Conservation (phyloP, 2,888 invertebrate genomes). For the Odontocolon sp. region DNA sequence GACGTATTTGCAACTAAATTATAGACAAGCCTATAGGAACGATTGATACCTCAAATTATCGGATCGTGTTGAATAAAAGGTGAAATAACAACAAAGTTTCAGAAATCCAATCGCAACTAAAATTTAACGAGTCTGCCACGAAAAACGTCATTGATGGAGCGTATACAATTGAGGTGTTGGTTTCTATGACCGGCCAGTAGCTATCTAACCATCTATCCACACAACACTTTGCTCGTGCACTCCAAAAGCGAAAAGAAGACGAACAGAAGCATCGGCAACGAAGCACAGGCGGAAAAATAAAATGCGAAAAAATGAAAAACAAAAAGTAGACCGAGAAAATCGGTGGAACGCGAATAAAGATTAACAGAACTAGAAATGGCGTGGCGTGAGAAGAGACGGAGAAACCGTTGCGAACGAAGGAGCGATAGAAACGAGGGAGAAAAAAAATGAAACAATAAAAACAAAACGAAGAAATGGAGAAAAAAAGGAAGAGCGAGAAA, state of each 20-base stretch:
- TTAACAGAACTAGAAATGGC: slow-evolving; percentile 33
- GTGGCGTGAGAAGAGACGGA: neutral
- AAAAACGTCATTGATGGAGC: neutral
- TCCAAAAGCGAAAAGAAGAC: neutral
- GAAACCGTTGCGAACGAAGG: neutral
- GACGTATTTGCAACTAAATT: neutral
- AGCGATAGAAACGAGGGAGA: neutral
- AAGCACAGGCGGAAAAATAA: neutral
- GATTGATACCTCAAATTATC: no score
- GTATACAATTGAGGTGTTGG: neutral
- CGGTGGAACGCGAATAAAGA: slow-evolving; percentile 6
- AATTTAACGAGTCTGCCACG: neutral
- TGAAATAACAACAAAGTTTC: no score
- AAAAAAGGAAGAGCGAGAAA: slow-evolving; percentile 6
- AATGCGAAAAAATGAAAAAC: neutral
- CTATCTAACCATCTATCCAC: neutral
- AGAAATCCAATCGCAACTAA: neutral
- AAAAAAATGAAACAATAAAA: neutral
- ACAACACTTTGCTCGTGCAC: neutral
- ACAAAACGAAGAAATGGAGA: neutral
- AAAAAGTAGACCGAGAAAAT: neutral
- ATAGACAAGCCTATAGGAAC: no score
- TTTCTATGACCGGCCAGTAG: slow-evolving; percentile 4
- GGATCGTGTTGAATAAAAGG: no score
- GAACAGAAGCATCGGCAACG: neutral